Base-by-base conservation (phyloP, 2,113 vertebrate genomes). In the Ceyx cyanopectus region DNA sequence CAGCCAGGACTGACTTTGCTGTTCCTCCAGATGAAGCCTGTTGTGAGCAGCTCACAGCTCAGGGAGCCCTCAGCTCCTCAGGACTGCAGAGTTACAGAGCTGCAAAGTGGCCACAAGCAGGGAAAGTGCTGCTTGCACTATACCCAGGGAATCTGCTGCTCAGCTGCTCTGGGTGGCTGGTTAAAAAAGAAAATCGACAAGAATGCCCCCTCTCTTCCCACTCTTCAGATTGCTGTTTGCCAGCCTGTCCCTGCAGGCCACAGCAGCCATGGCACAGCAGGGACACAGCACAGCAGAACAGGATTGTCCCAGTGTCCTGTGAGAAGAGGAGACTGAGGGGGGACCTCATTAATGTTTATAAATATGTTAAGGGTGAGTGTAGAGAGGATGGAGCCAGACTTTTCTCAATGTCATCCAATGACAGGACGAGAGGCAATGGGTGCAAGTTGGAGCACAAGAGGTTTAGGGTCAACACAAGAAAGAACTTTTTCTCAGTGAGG, bases 161-260 rank as follows among this genome's bases (percentile, higher is more conserved):
- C 84, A 96, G 18, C 40, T 70, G 43, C 89, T 94, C 43, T 74
- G 46, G n/a, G 43, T 50, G 50, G 83, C 85, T 86, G 69, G 87
- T 87, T 45, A 8, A 41, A 72, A 70, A 34, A 67, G 14, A 79
- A 84, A 75, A 63, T 23, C 54, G 94, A 80, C 90, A 94, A 87
- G 66, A 77, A 2, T 85, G 82, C 87, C 70, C 67, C 67, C 46
- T 89, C 69, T 86, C 34, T 92, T 91, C 58, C 73, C 14, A 34
- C 50, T 70, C 70, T 87, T 94, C 94, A 90, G 70, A 61, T 48
- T 81, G 56, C 78, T 57, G 22, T 32, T 68, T 0, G 1, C 48
- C 43, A 85, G 56, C 69, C 69, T 68, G 37, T 34, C 75, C 21
- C 40, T 86, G 61, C 76, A 74, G 76, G 75, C 32, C 60, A 19